Conservation (phyloP, 2,888 invertebrate species). For the Melanostoma mellinum region DNA sequence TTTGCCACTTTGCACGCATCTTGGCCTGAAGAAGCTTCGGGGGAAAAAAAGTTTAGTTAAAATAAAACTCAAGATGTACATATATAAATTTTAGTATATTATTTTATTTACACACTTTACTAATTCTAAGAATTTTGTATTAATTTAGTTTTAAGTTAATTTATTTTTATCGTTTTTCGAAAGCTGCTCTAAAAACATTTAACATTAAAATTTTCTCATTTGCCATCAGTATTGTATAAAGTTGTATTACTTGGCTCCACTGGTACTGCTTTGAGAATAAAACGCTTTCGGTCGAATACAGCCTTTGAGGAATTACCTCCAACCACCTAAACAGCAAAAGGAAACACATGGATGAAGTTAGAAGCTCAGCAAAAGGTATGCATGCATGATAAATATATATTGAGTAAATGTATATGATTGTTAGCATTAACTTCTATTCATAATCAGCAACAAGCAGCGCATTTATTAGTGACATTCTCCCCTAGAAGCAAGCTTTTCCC, state of each 20-base stretch:
- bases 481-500: slow-evolving; percentile 37
- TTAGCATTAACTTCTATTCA: slow-evolving; percentile 73
- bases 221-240: slow-evolving; percentile 74
- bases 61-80: not conserved
- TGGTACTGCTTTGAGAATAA: slow-evolving; percentile 79
- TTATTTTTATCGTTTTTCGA: slow-evolving; percentile 54
- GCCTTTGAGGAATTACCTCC: slow-evolving; percentile 52
- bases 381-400: slow-evolving; percentile 38
- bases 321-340: slow-evolving; percentile 43
- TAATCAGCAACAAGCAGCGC: slow-evolving; percentile 42
- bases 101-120: slow-evolving; percentile 53
- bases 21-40: no score
- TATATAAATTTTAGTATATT: slow-evolving; percentile 29
- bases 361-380: slow-evolving; percentile 52
- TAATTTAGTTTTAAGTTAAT: slow-evolving; percentile 46
- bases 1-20: no score
- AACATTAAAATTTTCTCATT: slow-evolving; percentile 39
- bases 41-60: no score
- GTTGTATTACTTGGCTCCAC: slow-evolving; percentile 79
- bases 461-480: slow-evolving; percentile 58
- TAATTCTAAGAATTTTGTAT: slow-evolving; percentile 50
- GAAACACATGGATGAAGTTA: slow-evolving; percentile 56
- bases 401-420: slow-evolving; percentile 30
- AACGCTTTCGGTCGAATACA: slow-evolving; percentile 78
- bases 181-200: slow-evolving; percentile 60